Percentiles rank a stretch among this genome's conserved stretches.
phyloP scores from a whole-genome alignment of 1,140 invertebrate genomes.

The Oryctes rhinoceros region DNA sequence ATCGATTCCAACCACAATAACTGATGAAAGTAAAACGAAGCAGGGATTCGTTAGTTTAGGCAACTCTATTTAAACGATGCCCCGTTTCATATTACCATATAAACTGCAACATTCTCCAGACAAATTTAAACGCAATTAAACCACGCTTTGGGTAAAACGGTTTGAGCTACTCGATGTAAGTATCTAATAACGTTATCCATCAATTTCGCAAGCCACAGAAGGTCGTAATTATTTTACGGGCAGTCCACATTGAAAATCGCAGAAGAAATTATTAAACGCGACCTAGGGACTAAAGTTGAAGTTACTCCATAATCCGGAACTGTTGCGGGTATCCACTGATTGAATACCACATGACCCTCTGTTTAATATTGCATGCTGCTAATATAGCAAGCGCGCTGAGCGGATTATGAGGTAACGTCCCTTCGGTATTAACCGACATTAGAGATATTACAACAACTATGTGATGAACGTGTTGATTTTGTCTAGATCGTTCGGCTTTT shows the following conservation, averaged over 20 bases:
- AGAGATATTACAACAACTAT: constrained; percentile 45
- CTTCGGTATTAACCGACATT: constrained; percentile 47
- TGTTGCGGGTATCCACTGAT: constrained; percentile 39
- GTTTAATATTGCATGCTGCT: constrained; percentile 47
- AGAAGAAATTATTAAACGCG: constrained; percentile 36
- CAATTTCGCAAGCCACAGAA: constrained; percentile 1
- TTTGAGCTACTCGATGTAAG: background rate
- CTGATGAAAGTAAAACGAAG: too few relatives aligned
- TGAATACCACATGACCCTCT: constrained; percentile 44
- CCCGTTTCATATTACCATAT: background rate
- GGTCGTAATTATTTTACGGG: background rate
- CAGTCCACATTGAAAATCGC: constrained; percentile 11
- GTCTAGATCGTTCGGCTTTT: constrained; percentile 26
- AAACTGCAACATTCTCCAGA: background rate
- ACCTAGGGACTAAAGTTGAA: constrained; percentile 22
- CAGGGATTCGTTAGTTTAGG: too few relatives aligned
- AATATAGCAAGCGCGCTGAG: constrained; percentile 43
- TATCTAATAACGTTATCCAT: constrained; percentile 10
- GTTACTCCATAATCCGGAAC: constrained; percentile 25
- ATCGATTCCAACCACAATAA: too few relatives aligned
- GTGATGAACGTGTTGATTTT: constrained; percentile 35
- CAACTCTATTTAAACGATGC: too few relatives aligned
- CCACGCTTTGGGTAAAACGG: background rate
- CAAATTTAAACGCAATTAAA: constrained; percentile 15
- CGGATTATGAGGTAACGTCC: constrained; percentile 45